Evolutionary conservation across 2,888 invertebrate species (phyloP).

Genomic region (Trichopoda pennipes): DNA sequence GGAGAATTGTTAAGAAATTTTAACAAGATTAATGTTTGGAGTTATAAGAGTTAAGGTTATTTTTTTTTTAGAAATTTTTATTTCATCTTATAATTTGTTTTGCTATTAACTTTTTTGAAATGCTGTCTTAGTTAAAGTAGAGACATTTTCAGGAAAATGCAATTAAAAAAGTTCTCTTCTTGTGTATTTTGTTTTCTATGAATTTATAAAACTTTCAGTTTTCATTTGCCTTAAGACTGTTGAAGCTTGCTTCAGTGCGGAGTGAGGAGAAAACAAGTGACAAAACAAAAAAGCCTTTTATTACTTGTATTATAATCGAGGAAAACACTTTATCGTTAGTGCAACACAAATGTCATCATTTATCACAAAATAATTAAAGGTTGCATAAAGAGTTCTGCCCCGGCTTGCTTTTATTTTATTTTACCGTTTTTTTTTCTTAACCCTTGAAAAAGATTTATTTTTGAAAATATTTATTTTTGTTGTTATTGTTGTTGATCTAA

Average conservation of each 20-base stretch:
- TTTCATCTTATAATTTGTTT: not conserved
- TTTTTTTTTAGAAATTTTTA: not conserved
- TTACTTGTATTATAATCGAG: slow-evolving; percentile 16
- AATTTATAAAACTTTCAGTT: slow-evolving; percentile 71
- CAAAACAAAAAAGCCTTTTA: slow-evolving; percentile 50
- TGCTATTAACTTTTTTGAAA: no score
- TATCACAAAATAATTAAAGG: slow-evolving; percentile 80
- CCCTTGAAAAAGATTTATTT: slow-evolving; percentile 26
- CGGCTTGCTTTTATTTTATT: no score
- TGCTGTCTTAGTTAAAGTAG: no score
- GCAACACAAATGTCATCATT: slow-evolving; percentile 78
- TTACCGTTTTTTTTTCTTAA: not conserved
- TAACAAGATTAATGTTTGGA: slow-evolving; percentile 63
- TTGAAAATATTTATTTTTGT: not conserved
- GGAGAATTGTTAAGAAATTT: slow-evolving; percentile 52
- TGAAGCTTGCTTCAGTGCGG: not conserved
- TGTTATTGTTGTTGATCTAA: slow-evolving; percentile 32
- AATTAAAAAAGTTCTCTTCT: slow-evolving; percentile 69
- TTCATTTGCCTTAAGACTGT: slow-evolving; percentile 55
- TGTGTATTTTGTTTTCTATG: slow-evolving; percentile 51
- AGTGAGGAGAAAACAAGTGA: not conserved
- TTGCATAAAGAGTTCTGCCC: slow-evolving; percentile 63
- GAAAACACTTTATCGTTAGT: slow-evolving; percentile 63
- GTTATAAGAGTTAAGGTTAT: slow-evolving; percentile 26
- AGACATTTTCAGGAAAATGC: slow-evolving; percentile 58